phyloP scores from a whole-genome alignment of 2,797 vertebrate species.

The Psittacula derbiana region DNA sequence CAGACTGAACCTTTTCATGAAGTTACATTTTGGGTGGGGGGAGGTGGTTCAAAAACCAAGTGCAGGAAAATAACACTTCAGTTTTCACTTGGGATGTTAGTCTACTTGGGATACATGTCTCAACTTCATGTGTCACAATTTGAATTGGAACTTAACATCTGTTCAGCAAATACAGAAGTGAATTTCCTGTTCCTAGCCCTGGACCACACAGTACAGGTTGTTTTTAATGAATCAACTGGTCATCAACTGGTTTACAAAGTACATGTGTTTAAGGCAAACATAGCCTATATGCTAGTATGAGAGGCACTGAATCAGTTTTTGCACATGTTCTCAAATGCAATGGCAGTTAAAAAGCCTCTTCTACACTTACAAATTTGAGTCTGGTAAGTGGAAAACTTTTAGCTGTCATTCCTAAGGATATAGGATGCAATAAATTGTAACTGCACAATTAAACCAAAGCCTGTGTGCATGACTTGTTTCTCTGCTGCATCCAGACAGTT shows the following conservation, averaged over 20 bases:
- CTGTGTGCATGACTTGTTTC: background rate
- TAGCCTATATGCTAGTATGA: background rate
- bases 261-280: background rate
- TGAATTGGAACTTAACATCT: background rate
- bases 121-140: background rate
- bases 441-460: background rate
- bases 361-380: background rate
- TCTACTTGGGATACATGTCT: background rate
- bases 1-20: background rate
- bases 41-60: background rate
- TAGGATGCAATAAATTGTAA: constrained; percentile 43
- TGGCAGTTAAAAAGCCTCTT: background rate
- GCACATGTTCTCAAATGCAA: background rate
- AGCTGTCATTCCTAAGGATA: background rate
- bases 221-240: background rate
- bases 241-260: background rate
- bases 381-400: background rate
- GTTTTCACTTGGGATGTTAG: background rate
- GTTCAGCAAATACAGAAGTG: background rate
- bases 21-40: background rate
- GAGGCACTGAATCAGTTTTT: background rate
- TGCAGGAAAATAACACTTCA: background rate
- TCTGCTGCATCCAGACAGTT: background rate
- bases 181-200: background rate
- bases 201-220: background rate